These are phyloP conservation scores for Crypturellus tataupa DNA, from an alignment of 2,797 vertebrate species.

Conservation along the genomic window DNA sequence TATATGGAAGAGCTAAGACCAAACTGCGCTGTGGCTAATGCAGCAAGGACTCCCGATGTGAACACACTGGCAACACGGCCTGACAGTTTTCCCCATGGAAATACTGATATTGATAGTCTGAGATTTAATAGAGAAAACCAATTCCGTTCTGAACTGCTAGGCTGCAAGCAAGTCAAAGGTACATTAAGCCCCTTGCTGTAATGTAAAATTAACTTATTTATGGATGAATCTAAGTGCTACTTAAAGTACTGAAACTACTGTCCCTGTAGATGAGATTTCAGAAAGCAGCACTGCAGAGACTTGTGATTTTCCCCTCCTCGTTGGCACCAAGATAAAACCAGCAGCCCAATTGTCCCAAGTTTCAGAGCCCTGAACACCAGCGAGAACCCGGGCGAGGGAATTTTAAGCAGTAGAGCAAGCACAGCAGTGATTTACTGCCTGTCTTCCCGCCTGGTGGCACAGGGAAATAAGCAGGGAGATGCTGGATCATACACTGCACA, in stretches of 20 bases:
- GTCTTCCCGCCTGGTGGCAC: not conserved
- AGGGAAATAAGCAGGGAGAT: not conserved
- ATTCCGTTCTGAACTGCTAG: slow-evolving; percentile 34
- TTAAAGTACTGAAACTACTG: slow-evolving; percentile 41
- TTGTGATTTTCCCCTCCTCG: not conserved
- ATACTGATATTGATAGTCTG: slow-evolving; percentile 1
- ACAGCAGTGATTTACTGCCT: slow-evolving; percentile 19
- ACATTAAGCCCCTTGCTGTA: slow-evolving; percentile 56
- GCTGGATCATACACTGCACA: not conserved
- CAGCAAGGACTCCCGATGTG: not conserved
- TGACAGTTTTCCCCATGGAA: slow-evolving; percentile 32
- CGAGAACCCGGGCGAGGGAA: not conserved
- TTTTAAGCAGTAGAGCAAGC: not conserved
- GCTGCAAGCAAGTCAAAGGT: slow-evolving; percentile 59
- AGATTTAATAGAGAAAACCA: slow-evolving; percentile 68
- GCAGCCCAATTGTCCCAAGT: not conserved
- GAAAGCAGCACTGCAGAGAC: slow-evolving; percentile 16
- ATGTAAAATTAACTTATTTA: slow-evolving; percentile 74
- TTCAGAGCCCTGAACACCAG: not conserved
- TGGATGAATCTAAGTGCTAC: slow-evolving; percentile 55
- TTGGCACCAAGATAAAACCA: not conserved
- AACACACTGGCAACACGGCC: fast-evolving
- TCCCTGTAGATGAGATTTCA: slow-evolving; percentile 23
- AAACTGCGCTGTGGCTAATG: not conserved
- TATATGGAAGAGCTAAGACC: not conserved